Base-by-base conservation (phyloP, 2,797 vertebrate genomes). In the Squalus acanthias region DNA sequence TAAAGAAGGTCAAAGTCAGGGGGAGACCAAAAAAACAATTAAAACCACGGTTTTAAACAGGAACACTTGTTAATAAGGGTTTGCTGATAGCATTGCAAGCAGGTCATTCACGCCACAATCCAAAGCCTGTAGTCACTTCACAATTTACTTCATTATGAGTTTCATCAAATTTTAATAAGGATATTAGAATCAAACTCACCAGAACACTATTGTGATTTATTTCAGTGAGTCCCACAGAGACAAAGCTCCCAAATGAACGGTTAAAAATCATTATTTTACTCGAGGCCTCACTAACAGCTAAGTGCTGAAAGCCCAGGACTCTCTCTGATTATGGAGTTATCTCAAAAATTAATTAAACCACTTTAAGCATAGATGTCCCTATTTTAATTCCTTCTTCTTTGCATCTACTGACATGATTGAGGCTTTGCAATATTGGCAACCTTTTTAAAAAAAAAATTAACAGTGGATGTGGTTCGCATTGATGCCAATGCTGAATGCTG, bases 281-380 rank as follows among this genome's bases (percentile, higher is more conserved):
- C 20, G 70, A 95, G 24, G 29, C 53, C 70, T 92, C 89, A 6
- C 53, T 20, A 92, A 65, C 57, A 65, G 57, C 29, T 76, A 65
- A 65, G 9, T 92, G 57, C 10, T 91, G 50, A 95, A 74, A 74
- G 94, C 94, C 94, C 70, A 74, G 69, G 94, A 6, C 15, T 74
- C 26, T 69, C 69, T 24, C 50, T n/a, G 10, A 76, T 74, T 76
- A 57, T 53, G 53, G 50, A 91, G 88, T 91, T 91, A 46, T 95
- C 69, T 72, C 91, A 67, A 93, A 93, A 93, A 93, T 69, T 93
- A 93, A 67, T 69, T 93, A 93, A 93, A 93, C 65, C 50, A 95
- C 70, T 95, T 95, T 20, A 72, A 95, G 72, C 46, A 57, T 57
- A 33, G 70, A 57, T 20, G 50, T 29, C 53, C 13, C 50, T 76